phyloP scores from a whole-genome alignment of 2,797 vertebrate genomes.

The Lacerta viridis region DNA sequence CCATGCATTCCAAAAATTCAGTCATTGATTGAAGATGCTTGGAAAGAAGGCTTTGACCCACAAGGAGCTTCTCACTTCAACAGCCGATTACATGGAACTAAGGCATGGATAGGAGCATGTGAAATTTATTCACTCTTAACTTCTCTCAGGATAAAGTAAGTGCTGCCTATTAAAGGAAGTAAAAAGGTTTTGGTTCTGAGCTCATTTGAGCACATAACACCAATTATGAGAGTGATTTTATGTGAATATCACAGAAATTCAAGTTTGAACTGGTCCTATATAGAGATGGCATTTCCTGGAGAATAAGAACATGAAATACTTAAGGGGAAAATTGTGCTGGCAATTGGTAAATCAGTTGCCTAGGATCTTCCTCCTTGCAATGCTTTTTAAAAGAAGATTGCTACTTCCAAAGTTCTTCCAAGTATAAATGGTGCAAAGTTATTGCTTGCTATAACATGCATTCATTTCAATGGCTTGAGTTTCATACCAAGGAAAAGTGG shows the following conservation, averaged over 20 bases:
- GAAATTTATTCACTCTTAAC: constrained; percentile 93
- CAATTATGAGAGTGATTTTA: not conserved
- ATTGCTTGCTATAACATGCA: not conserved
- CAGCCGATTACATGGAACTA: constrained; percentile 86
- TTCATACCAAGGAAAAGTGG: not conserved
- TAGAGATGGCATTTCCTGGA: not conserved
- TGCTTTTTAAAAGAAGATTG: not conserved
- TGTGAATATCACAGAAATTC: not conserved
- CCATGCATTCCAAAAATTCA: constrained; percentile 93
- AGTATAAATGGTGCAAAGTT: too few species aligned
- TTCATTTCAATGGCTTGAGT: not conserved
- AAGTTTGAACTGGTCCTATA: not conserved
- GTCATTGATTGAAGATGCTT: constrained; percentile 91
- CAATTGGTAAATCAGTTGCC: not conserved
- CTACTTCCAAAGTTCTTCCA: too few species aligned
- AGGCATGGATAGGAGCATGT: constrained; percentile 95
- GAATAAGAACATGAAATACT: not conserved
- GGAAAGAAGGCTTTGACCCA: constrained; percentile 93
- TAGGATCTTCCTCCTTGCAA: not conserved
- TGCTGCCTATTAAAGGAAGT: constrained; percentile 34
- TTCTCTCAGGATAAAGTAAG: constrained; percentile 88
- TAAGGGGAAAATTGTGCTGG: not conserved
- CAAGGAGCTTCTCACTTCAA: constrained; percentile 93
- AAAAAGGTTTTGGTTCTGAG: not conserved
- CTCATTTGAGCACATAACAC: not conserved